Conservation (phyloP, 1,140 invertebrate genomes). For the Drosophila melanogaster region DNA sequence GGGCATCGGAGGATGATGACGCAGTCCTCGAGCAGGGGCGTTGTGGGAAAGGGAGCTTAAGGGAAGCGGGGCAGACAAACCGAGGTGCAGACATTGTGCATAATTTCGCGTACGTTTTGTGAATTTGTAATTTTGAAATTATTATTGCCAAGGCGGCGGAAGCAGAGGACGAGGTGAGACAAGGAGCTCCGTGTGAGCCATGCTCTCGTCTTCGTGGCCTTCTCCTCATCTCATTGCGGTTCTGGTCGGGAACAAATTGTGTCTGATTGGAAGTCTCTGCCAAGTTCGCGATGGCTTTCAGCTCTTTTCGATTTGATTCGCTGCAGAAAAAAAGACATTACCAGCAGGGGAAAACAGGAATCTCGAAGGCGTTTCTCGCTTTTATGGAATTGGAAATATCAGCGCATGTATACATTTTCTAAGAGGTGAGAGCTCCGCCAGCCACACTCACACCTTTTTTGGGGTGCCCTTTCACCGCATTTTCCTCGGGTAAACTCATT, state of each 20-base stretch:
- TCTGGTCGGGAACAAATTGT: slow-evolving; percentile 59
- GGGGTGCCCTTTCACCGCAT: slow-evolving; percentile 29
- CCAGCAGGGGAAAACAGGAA: slow-evolving; percentile 31
- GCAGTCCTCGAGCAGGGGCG: slow-evolving; percentile 7
- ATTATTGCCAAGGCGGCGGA: slow-evolving; percentile 61
- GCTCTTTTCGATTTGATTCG: slow-evolving; percentile 70
- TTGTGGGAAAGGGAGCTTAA: background rate
- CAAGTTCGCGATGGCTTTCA: slow-evolving; percentile 35
- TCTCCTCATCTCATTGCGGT: slow-evolving; percentile 5
- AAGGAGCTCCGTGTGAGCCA: slow-evolving; percentile 46
- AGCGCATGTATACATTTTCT: slow-evolving; percentile 14
- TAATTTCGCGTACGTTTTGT: slow-evolving; percentile 82
- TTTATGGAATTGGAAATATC: slow-evolving; percentile 48
- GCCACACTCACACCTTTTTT: slow-evolving; percentile 29
- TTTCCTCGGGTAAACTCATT: slow-evolving; percentile 26
- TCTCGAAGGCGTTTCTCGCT: slow-evolving; percentile 46
- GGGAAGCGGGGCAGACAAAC: slow-evolving; percentile 14
- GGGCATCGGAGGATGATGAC: slow-evolving; percentile 23
- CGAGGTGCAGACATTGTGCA: slow-evolving; percentile 72
- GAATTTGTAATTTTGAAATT: slow-evolving; percentile 82
- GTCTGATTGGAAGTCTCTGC: slow-evolving; percentile 74
- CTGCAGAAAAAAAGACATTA: slow-evolving; percentile 65
- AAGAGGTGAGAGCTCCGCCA: slow-evolving; percentile 4
- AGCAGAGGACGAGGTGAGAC: slow-evolving; percentile 44
- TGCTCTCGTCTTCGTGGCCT: slow-evolving; percentile 19